A percentile compares a stretch with the other conserved stretches of the same genome.
These are phyloP conservation scores for Kryptolebias marmoratus DNA, from an alignment of 2,113 vertebrate species.

Conservation along the genomic window DNA sequence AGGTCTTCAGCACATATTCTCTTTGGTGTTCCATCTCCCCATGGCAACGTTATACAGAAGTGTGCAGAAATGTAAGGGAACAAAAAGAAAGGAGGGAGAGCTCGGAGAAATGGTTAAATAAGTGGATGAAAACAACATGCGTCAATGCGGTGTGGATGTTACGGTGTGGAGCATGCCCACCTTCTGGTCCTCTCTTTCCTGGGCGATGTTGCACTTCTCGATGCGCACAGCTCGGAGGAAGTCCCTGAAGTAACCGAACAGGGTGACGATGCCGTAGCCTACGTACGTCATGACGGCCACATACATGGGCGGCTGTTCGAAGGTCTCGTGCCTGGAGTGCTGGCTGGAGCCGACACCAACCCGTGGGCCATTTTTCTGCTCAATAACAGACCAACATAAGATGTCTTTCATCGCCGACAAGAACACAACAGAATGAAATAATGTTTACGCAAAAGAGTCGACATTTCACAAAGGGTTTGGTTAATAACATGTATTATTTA, in stretches of 20 bases:
- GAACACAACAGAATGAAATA: conserved; percentile 32
- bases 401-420: conserved; percentile 22
- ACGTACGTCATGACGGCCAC: conserved; percentile 90
- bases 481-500: too few relatives aligned
- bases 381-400: conserved; percentile 57
- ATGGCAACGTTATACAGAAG: conserved; percentile 60
- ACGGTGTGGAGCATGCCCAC: conserved; percentile 71
- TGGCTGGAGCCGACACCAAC: conserved; percentile 71
- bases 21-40: conserved; percentile 63
- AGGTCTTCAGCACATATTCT: conserved; percentile 65
- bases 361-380: conserved; percentile 83
- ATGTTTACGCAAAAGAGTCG: not conserved
- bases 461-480: too few relatives aligned
- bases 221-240: conserved; percentile 90
- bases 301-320: conserved; percentile 91
- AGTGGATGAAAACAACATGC: conserved; percentile 6
- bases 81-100: not conserved
- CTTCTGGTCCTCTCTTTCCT: conserved; percentile 91
- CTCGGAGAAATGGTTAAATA: conserved; percentile 34
- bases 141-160: conserved; percentile 26
- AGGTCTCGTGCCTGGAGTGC: conserved; percentile 76
- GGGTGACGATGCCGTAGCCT: conserved; percentile 88
- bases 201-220: conserved; percentile 86
- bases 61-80: conserved; percentile 41
- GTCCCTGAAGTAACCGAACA: conserved; percentile 94